phyloP scores from a whole-genome alignment of 2,113 vertebrate species.

The Melanostigma gelatinosum region DNA sequence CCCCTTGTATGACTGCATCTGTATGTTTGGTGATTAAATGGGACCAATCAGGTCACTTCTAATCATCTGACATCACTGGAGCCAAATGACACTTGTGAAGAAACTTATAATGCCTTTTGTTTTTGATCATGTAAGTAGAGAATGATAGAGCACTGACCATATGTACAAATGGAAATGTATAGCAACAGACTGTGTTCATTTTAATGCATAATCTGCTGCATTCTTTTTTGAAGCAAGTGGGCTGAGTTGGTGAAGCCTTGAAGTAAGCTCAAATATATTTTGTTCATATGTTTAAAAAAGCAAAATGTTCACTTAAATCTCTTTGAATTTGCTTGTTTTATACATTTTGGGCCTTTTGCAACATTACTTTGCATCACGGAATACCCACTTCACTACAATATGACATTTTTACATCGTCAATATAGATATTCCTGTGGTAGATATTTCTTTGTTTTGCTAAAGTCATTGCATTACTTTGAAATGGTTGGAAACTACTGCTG shows the following conservation, averaged over 20 bases:
- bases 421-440: constrained; percentile 16
- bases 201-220: constrained; percentile 30
- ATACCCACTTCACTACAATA: constrained; percentile 3
- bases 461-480: constrained; percentile 22
- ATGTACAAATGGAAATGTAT: constrained; percentile 66
- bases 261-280: constrained; percentile 49
- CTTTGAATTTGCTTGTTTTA: constrained; percentile 22
- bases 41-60: constrained; percentile 1
- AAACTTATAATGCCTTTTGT: constrained; percentile 38
- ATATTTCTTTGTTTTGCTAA: constrained; percentile 21
- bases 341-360: background rate
- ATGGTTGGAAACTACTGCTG: constrained; percentile 18
- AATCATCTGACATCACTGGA: constrained; percentile 35
- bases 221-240: constrained; percentile 23
- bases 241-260: constrained; percentile 15
- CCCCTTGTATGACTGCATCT: constrained; percentile 20
- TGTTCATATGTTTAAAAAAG: constrained; percentile 31
- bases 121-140: constrained; percentile 53
- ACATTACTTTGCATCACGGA: constrained; percentile 1
- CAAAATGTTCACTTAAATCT: constrained; percentile 4
- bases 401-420: constrained; percentile 17
- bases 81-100: constrained; percentile 28
- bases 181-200: constrained; percentile 41
- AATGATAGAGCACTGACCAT: constrained; percentile 71
- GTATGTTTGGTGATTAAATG: constrained; percentile 42